A percentile compares a stretch with the other conserved stretches of the same genome.
Conservation (phyloP, 2,888 invertebrate genomes). For the Ochropleura leucogaster region DNA sequence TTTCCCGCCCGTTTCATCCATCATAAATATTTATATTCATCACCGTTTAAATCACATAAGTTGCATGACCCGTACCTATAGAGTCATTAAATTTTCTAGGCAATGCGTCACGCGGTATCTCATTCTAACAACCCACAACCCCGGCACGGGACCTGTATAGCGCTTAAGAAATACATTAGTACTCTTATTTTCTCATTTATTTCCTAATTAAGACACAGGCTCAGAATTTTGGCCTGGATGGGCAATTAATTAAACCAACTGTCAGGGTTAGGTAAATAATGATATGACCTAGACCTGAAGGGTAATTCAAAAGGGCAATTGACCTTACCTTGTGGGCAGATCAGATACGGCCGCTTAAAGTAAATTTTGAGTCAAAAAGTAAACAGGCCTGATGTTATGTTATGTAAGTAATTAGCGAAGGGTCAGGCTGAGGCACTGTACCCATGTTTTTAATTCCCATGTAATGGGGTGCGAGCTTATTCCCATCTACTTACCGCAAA, state of each 20-base stretch:
- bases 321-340: not conserved
- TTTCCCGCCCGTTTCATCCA: too few relatives aligned
- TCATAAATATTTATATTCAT: too few relatives aligned
- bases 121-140: too few relatives aligned
- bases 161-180: not conserved
- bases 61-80: not conserved
- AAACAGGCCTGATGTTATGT: too few relatives aligned
- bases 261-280: not conserved
- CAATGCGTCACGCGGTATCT: not conserved
- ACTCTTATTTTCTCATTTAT: conserved; percentile 1
- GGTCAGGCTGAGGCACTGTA: too few relatives aligned
- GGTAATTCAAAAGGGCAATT: not conserved
- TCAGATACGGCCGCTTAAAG: not conserved
- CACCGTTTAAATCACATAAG: too few relatives aligned
- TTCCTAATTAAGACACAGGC: not conserved
- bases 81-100: not conserved
- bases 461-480: too few relatives aligned
- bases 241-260: not conserved
- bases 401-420: too few relatives aligned
- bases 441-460: too few relatives aligned
- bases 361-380: conserved; percentile 16
- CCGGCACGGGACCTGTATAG: too few relatives aligned
- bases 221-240: not conserved
- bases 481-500: too few relatives aligned
- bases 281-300: not conserved